Evolutionary conservation across 2,113 vertebrate genomes (phyloP).

Genomic region (Varanus komodoensis): DNA sequence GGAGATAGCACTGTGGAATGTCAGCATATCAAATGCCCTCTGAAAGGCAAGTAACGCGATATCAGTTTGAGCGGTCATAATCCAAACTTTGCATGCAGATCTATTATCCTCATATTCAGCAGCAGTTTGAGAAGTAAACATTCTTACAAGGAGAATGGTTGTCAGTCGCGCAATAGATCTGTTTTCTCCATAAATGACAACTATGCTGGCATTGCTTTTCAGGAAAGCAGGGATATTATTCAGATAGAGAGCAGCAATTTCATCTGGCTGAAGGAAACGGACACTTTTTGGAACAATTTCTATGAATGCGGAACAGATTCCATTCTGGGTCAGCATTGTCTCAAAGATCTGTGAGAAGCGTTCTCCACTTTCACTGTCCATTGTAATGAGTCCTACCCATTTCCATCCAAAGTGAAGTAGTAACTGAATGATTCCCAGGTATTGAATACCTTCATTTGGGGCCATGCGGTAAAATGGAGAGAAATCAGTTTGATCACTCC

Average conservation of each 20-base stretch:
- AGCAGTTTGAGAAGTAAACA: neutral
- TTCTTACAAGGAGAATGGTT: neutral
- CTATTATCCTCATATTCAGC: neutral
- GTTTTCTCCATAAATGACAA: neutral
- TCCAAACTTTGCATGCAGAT: neutral
- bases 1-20: neutral
- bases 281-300: neutral
- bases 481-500: neutral
- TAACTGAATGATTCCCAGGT: neutral
- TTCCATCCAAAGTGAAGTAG: neutral
- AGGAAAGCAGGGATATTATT: neutral
- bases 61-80: slow-evolving; percentile 12
- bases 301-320: neutral
- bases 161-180: neutral
- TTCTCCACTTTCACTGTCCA: neutral
- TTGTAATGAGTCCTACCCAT: neutral
- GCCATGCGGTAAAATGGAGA: neutral
- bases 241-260: too few relatives aligned
- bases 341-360: neutral
- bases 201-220: neutral
- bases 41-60: neutral
- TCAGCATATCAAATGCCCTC: neutral
- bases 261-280: neutral
- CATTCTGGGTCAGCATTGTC: neutral
- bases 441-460: neutral